Base-by-base conservation (phyloP, 2,888 invertebrate species). In the Drosophila anomelani region DNA sequence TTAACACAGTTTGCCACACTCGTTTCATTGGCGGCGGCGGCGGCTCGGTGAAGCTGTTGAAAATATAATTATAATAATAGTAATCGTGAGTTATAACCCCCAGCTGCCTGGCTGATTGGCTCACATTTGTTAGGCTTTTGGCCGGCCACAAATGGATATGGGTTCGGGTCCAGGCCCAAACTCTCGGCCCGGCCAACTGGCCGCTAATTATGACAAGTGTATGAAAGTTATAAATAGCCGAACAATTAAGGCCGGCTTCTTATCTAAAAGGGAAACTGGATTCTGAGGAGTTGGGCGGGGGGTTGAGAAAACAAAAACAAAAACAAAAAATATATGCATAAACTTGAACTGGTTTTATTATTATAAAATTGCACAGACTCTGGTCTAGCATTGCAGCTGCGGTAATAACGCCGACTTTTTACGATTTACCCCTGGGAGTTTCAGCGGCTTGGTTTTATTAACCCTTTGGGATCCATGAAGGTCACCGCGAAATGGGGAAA, bases 1-100 rank as follows among this genome's bases (percentile, higher is more conserved):
- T 88, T 88, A 88, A 88, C 87, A 88, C 88, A 88, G 78, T 88
- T 88, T 85, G 59, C 81, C 54, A 51, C 69, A 57, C 54, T 51
- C 63, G 43, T 26, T 49, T 49, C 46, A 54, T 72, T 75, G 51
- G 51, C 56, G 51, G 51, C 56, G 51, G 51, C 56, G 51, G 51
- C 56, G 71, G 66, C 54, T 74, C 64, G 46, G 69, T 76, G 23
- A 55, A 79, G 85, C 82, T 80, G 79, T 74, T 83, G 82, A 85
- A 85, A 85, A 79, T 79, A 80, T 78, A 82, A 82, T 85, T 36
- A 51, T 51, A 20, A 51, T 51, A 20, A 36, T 51, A 83, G 78
- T 55, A 67, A 67, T 64, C 66, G 36, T 62, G 53, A 55, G 76
- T 81, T 76, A 85, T 82, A 79, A 79, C 79, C 85, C 71, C 79